phyloP scores from a whole-genome alignment of 2,797 vertebrate genomes.

The Acropternis orthonyx region DNA sequence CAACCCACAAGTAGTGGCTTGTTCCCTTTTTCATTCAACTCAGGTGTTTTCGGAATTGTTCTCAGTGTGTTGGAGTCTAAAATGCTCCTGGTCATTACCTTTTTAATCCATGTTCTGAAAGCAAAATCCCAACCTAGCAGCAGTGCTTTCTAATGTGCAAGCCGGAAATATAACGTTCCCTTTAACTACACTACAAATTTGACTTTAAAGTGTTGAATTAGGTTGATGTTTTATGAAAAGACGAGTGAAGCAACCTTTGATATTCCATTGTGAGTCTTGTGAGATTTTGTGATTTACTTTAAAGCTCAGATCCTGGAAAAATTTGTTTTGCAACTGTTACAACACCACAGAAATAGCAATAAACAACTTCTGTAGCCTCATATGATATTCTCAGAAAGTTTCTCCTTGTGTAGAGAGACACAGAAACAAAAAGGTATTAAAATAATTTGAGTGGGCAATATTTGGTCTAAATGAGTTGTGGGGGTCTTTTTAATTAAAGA shows the following conservation, averaged over 20 bases:
- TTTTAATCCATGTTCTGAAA: background rate
- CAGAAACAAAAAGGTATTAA: background rate
- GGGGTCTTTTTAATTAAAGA: background rate
- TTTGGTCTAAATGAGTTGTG: background rate
- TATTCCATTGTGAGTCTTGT: background rate
- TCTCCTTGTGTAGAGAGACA: background rate
- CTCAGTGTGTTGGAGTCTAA: background rate
- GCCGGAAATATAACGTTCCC: background rate
- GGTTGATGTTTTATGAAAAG: background rate
- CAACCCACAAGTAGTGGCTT: background rate
- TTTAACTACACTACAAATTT: background rate
- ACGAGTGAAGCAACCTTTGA: background rate
- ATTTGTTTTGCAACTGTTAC: background rate
- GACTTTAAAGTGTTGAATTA: background rate
- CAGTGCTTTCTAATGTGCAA: background rate
- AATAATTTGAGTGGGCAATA: background rate
- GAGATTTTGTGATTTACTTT: background rate
- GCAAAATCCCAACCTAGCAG: background rate
- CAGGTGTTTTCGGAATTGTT: background rate
- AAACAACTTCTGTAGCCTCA: background rate
- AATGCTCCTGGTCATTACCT: background rate
- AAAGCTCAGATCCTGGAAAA: background rate
- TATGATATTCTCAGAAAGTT: background rate
- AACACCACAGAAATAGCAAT: background rate
- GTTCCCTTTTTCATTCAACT: background rate